phyloP scores from a whole-genome alignment of 2,888 invertebrate species.

The Tryphoninae sp. region DNA sequence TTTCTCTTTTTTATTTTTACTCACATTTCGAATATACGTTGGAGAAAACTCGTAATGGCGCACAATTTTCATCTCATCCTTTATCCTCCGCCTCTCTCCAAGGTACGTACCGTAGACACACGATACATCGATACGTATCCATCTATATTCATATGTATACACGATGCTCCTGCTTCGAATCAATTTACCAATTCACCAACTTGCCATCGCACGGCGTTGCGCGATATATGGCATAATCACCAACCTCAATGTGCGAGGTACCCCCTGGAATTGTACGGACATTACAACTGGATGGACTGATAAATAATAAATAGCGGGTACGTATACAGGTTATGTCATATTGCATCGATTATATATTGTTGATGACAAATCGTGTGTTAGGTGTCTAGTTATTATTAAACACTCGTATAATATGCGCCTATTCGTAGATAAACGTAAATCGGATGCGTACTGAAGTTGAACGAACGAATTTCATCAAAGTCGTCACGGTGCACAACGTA shows the following conservation, averaged over 20 bases:
- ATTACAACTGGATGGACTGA: too few relatives aligned
- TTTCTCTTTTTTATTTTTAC: too few relatives aligned
- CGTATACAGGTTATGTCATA: too few relatives aligned
- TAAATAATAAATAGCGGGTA: too few relatives aligned
- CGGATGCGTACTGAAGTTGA: too few relatives aligned
- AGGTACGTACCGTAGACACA: not conserved
- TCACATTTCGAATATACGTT: too few relatives aligned
- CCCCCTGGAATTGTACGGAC: too few relatives aligned
- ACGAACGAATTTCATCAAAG: not conserved
- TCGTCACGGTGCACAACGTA: constrained; percentile 63
- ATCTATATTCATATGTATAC: constrained; percentile 64
- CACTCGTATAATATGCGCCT: too few relatives aligned
- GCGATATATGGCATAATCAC: not conserved
- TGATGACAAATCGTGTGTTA: too few relatives aligned
- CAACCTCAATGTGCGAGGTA: not conserved
- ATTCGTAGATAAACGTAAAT: too few relatives aligned
- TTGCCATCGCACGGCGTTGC: not conserved
- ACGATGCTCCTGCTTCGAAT: constrained; percentile 72
- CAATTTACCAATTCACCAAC: constrained; percentile 80
- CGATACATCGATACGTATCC: not conserved
- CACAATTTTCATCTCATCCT: not conserved
- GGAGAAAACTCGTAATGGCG: not conserved
- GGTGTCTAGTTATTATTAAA: too few relatives aligned
- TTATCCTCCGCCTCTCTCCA: not conserved
- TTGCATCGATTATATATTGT: too few relatives aligned